These are phyloP conservation scores for Butorides virescens DNA, from an alignment of 2,113 vertebrate genomes.

Conservation along the genomic window DNA sequence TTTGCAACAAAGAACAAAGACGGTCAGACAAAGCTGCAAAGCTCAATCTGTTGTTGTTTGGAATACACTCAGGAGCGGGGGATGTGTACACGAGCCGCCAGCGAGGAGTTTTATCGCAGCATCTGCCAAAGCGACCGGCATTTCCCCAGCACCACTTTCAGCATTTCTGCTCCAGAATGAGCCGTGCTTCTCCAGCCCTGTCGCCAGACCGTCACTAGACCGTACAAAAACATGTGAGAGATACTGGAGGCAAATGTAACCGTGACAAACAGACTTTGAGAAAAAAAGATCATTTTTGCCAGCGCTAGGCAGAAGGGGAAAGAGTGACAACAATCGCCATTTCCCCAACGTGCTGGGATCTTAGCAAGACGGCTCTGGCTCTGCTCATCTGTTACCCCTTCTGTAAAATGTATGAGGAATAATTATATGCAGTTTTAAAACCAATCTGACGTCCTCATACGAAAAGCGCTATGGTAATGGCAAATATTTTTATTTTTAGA, in stretches of 20 bases:
- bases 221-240: neutral
- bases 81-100: fast-evolving
- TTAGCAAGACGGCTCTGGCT: neutral
- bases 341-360: fast-evolving
- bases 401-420: neutral
- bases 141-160: neutral
- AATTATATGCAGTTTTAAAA: neutral
- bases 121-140: neutral
- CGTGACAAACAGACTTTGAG: neutral
- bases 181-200: neutral
- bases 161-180: neutral
- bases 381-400: neutral
- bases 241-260: neutral
- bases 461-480: neutral
- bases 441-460: neutral
- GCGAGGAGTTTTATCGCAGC: neutral
- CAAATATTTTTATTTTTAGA: constrained; percentile 55
- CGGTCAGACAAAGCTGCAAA: neutral
- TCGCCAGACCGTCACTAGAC: fast-evolving
- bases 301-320: neutral
- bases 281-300: neutral
- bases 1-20: neutral
- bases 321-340: neutral
- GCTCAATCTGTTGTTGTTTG: neutral
- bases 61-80: neutral